Base-by-base conservation (phyloP, 2,797 vertebrate genomes). In the Bovichtus diacanthus region DNA sequence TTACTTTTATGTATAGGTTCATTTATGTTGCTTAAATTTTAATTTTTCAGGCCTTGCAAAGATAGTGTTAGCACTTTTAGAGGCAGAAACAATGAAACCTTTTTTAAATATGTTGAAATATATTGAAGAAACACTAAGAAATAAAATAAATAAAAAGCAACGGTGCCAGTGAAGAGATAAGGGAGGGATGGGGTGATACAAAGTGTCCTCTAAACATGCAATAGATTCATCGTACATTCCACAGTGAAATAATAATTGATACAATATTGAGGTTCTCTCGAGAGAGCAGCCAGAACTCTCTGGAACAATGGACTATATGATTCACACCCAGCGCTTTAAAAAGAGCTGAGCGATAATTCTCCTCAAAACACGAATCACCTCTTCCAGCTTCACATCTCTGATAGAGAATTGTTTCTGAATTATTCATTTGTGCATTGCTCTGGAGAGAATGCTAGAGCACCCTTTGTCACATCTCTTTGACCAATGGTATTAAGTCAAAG, bases 331-430 rank as follows among this genome's bases (percentile, higher is more conserved):
- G 53, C 34, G 15, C 65, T 59, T 56, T 41, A 49, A 66, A 74
- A 58, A 54, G n/a, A 78, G 60, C 70, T 74, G 79, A 80, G 75
- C 65, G 2, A 74, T 88, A 83, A 81, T 76, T 80, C 73, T 53
- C 46, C 67, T 41, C 47, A 72, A 85, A 91, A 86, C 79, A 85
- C 79, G 78, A 49, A 82, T 79, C 73, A 76, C 39, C 78, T 75
- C 64, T 25, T 78, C 79, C 73, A 84, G 78, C 82, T 83, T 82
- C 83, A 55, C 70, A 39, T 69, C 70, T 70, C 70, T 71, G 70
- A 85, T 76, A 53, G 60, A 73, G 67, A 82, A 77, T 38, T 71
- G 58, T 69, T 80, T 70, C 49, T 91, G 88, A 89, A 92, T 93
- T 82, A 94, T 93, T 92, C 87, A 93, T 85, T 3, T 2, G 13